Evolutionary conservation across 2,113 vertebrate species (phyloP), one percentile per base, ranked within the genome.

Genomic region (Peucedramus taeniatus): DNA sequence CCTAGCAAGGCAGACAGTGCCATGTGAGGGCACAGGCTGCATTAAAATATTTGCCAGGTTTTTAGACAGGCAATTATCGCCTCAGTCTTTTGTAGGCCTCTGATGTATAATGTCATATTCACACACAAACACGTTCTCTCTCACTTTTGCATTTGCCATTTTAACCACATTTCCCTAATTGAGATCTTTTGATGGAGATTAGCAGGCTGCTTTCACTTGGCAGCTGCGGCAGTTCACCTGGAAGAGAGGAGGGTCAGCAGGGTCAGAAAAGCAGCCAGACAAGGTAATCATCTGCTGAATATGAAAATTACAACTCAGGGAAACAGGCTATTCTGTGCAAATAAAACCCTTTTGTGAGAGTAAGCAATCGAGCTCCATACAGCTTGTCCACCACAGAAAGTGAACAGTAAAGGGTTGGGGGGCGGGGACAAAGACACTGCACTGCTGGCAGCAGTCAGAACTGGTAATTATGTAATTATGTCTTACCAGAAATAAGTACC

Each of bases 61-160:
- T 91, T 76, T 9, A 84, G 89, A 82, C 77, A 89, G 87, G 65
- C 78, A 94, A 79, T 97, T 92, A 95, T 82, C 81, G 18, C 84
- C 87, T 94, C 81, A 69, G 61, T 89, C 69, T 89, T 94, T 89
- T 84, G 72, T 89, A 63, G 50, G 77, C 65, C 72, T 81, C 51
- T 60, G 77, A 94, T 89, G 56, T 44, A 33, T 39, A 81, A 89
- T 68, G 61, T 75, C 83, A 64, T 75, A 89, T 84, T 75, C 11
- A 5, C 91, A 89, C 44, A 60, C 47, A 78, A 40, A 63, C 72
- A 51, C 10, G 0, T 68, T 72, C 90, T 76, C 90, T 44, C 77
- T 91, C 80, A 75, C 77, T 68, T 75, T n/a, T 84, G 47, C 65
- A 72, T 71, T 94, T 95, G 91, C 84, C 81, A 76, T 87, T 96